Percentiles rank a stretch among this genome's conserved stretches.
phyloP scores from a whole-genome alignment of 2,113 vertebrate genomes.

The Pica pica region DNA sequence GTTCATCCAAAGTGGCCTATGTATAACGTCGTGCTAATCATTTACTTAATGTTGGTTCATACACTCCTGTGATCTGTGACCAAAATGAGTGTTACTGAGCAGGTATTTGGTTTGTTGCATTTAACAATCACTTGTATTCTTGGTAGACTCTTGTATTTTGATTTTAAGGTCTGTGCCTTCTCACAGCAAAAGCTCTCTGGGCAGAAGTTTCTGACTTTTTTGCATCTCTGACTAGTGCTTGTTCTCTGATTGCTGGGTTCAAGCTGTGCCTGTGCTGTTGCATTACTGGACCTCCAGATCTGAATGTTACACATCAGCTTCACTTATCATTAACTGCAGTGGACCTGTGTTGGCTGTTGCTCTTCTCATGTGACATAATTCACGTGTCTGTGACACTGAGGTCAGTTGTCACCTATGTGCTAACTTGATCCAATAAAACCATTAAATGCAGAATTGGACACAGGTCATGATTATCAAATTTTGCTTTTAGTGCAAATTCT shows the following conservation, averaged over 20 bases:
- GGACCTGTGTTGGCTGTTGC: background rate
- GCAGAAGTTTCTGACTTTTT: background rate
- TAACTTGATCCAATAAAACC: background rate
- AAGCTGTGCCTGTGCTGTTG: background rate
- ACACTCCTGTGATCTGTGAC: background rate
- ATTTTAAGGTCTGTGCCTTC: background rate
- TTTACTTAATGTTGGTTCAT: background rate
- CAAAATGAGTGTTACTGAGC: background rate
- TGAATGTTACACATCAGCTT: background rate
- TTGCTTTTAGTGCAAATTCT: background rate
- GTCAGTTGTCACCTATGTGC: background rate
- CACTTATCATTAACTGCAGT: background rate
- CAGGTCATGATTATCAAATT: background rate
- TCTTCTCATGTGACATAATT: background rate
- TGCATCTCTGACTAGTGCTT: background rate
- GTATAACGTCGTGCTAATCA: background rate
- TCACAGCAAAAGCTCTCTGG: background rate
- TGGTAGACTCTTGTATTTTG: background rate
- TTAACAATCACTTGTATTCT: background rate
- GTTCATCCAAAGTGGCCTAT: background rate
- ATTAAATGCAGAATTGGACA: background rate
- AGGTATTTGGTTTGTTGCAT: background rate
- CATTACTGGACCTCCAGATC: background rate
- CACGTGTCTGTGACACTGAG: fast-evolving
- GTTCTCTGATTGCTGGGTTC: background rate